A percentile compares a stretch with the other conserved stretches of the same genome.
These are phyloP conservation scores for Larimichthys polyactis DNA, from an alignment of 2,113 vertebrate species.

Conservation along the genomic window DNA sequence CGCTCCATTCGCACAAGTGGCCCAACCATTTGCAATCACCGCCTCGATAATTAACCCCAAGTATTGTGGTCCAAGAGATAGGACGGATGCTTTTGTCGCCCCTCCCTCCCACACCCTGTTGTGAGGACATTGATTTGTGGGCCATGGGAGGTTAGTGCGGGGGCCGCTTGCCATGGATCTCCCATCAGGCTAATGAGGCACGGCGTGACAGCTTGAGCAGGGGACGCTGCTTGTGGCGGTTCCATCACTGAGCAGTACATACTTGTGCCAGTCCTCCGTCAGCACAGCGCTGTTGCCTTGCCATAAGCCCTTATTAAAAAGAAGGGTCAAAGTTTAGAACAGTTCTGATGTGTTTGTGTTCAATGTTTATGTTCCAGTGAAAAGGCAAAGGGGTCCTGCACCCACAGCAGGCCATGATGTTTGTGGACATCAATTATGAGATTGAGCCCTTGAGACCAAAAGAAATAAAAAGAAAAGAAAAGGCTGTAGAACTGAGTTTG, in stretches of 20 bases:
- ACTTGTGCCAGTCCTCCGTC: slow-evolving; percentile 25
- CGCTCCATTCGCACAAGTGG: slow-evolving; percentile 70
- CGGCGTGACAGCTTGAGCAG: slow-evolving; percentile 62
- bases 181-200: slow-evolving; percentile 77
- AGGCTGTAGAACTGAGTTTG: neutral
- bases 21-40: slow-evolving; percentile 64
- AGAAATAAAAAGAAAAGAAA: neutral
- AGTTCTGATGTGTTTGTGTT: slow-evolving; percentile 17
- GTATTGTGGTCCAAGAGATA: slow-evolving; percentile 42
- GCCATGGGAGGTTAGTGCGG: slow-evolving; percentile 57
- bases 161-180: slow-evolving; percentile 69
- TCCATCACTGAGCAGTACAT: slow-evolving; percentile 57
- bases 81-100: slow-evolving; percentile 24
- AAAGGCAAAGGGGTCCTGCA: slow-evolving; percentile 5
- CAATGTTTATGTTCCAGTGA: slow-evolving; percentile 13
- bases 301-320: slow-evolving; percentile 48
- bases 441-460: slow-evolving; percentile 11
- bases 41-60: slow-evolving; percentile 73
- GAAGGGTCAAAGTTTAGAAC: slow-evolving; percentile 20
- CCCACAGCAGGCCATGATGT: neutral
- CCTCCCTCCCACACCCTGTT: slow-evolving; percentile 54
- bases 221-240: slow-evolving; percentile 56
- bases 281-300: neutral
- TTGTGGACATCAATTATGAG: slow-evolving; percentile 30
- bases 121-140: slow-evolving; percentile 74